A percentile compares a stretch with the other conserved stretches of the same genome.
Conservation (phyloP, 2,888 invertebrate species). For the Eupithecia abbreviata region DNA sequence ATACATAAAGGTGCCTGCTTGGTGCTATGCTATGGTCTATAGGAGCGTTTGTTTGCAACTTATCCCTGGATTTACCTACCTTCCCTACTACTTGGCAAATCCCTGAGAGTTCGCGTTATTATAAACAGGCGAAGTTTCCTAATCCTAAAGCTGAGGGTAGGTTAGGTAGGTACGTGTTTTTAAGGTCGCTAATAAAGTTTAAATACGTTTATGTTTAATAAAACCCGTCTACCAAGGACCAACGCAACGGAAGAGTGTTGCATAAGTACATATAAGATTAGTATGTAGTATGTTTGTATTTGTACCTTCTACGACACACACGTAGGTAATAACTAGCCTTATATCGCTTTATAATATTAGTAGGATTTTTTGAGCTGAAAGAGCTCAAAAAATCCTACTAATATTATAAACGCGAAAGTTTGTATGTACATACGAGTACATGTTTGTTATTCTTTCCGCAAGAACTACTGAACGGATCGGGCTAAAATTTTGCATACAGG, state of each 20-base stretch:
- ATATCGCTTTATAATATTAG: too few species aligned
- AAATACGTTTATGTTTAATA: background rate
- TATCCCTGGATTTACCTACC: background rate
- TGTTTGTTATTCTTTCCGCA: too few species aligned
- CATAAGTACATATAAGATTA: background rate
- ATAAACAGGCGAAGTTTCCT: background rate
- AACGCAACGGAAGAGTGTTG: background rate
- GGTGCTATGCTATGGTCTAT: background rate
- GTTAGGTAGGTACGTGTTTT: background rate
- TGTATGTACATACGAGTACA: too few species aligned
- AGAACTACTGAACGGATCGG: too few species aligned
- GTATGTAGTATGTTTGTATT: background rate
- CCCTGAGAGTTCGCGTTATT: background rate
- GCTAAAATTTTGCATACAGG: too few species aligned
- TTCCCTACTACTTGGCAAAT: background rate
- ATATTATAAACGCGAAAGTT: too few species aligned
- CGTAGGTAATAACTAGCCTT: too few species aligned
- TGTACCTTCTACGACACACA: too few species aligned
- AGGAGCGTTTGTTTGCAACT: background rate
- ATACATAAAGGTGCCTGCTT: background rate
- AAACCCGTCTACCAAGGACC: background rate
- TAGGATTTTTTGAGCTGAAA: too few species aligned
- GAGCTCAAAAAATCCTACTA: too few species aligned
- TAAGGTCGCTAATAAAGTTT: background rate
- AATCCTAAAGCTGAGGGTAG: background rate